Conservation (phyloP, 92 coral and sea anemone genomes). For the Palythoa caribaeorum region DNA sequence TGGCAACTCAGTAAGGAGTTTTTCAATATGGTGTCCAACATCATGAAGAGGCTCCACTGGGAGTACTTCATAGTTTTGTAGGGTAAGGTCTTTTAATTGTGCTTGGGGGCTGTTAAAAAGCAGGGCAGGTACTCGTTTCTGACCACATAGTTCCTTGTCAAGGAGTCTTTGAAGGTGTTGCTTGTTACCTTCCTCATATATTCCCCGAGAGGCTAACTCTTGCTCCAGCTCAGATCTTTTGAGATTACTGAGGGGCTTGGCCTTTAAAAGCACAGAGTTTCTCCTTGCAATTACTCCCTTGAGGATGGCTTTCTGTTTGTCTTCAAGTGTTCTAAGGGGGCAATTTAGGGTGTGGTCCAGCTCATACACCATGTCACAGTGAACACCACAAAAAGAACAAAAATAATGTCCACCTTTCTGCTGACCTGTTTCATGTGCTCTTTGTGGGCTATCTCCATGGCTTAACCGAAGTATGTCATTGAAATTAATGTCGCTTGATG, state of each 20-base stretch:
- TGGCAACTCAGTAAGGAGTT: slow-evolving; percentile 12
- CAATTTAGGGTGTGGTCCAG: slow-evolving; percentile 53
- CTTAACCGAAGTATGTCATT: slow-evolving; percentile 36
- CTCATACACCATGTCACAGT: slow-evolving; percentile 29
- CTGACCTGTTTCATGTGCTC: slow-evolving; percentile 49
- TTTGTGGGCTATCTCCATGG: slow-evolving; percentile 54
- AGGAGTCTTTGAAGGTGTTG: slow-evolving; percentile 44
- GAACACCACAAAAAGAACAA: slow-evolving; percentile 36
- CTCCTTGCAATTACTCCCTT: slow-evolving; percentile 30
- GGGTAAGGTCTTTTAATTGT: background rate
- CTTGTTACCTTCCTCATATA: slow-evolving; percentile 48
- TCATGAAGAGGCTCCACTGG: slow-evolving; percentile 18
- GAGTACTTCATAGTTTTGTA: background rate
- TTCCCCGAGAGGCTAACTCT: slow-evolving; percentile 41
- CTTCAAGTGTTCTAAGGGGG: slow-evolving; percentile 37
- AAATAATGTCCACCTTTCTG: slow-evolving; percentile 44
- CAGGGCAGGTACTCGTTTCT: slow-evolving; percentile 40
- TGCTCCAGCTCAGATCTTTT: slow-evolving; percentile 33
- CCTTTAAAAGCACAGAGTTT: slow-evolving; percentile 26
- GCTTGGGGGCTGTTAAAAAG: slow-evolving; percentile 48
- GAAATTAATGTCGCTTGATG: background rate
- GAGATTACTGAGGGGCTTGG: slow-evolving; percentile 37
- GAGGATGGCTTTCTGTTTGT: slow-evolving; percentile 25
- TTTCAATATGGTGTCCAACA: background rate
- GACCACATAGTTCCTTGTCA: slow-evolving; percentile 30